phyloP scores from a whole-genome alignment of 2,888 invertebrate genomes.

The Ypsolopha scabrella region DNA sequence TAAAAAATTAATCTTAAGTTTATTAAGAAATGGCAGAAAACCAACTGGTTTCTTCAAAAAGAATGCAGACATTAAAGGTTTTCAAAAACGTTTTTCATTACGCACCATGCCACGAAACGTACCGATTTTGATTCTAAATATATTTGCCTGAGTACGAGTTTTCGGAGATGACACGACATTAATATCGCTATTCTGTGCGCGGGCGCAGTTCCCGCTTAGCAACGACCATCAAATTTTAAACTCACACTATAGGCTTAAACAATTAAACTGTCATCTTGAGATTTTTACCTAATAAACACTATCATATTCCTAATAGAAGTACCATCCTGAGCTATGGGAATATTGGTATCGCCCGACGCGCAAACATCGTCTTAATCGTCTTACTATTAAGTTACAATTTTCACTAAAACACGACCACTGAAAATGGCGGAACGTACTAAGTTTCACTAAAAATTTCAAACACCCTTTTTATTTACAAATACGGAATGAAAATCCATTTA shows the following conservation, averaged over 20 bases:
- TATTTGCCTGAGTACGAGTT: too few relatives aligned
- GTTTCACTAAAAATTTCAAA: slow-evolving; percentile 27
- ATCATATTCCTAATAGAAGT: slow-evolving; percentile 41
- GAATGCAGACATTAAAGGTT: slow-evolving; percentile 24
- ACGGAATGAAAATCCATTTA: slow-evolving; percentile 20
- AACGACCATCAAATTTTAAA: too few relatives aligned
- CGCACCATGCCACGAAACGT: too few relatives aligned
- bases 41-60: slow-evolving; percentile 18
- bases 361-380: slow-evolving; percentile 26
- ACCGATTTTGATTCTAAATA: too few relatives aligned
- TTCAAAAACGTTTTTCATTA: slow-evolving; percentile 19
- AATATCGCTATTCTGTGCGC: too few relatives aligned
- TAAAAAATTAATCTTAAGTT: slow-evolving; percentile 37
- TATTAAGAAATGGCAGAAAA: slow-evolving; percentile 30
- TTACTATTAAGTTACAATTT: slow-evolving; percentile 30
- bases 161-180: too few relatives aligned
- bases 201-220: too few relatives aligned
- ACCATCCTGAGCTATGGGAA: slow-evolving; percentile 36
- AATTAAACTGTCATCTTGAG: slow-evolving; percentile 5
- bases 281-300: slow-evolving; percentile 31
- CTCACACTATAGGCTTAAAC: slow-evolving; percentile 3
- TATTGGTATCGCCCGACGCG: slow-evolving; percentile 26
- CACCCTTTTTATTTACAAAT: slow-evolving; percentile 33
- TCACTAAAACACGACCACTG: slow-evolving; percentile 36
- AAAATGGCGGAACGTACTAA: slow-evolving; percentile 24